Evolutionary conservation across 2,797 vertebrate genomes (phyloP).

Genomic region (Clarias platycephalus): DNA sequence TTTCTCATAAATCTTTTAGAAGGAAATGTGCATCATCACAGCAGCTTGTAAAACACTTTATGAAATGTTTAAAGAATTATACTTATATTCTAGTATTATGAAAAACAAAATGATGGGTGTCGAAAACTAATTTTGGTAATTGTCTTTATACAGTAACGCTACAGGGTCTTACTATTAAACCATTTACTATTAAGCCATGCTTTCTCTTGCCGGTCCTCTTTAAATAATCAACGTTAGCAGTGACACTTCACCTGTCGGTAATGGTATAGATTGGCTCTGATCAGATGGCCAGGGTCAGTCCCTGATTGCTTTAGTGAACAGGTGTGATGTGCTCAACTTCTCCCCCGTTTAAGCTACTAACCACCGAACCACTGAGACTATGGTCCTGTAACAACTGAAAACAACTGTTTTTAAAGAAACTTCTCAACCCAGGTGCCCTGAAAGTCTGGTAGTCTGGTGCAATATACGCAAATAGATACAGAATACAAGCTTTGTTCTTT

Average conservation of each 20-base stretch:
- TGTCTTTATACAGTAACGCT: slow-evolving; percentile 56
- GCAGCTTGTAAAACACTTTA: slow-evolving; percentile 32
- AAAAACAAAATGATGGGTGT: slow-evolving; percentile 13
- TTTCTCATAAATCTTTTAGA: slow-evolving; percentile 33
- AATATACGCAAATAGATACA: slow-evolving; percentile 43
- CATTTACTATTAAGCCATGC: slow-evolving; percentile 68
- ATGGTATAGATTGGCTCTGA: slow-evolving; percentile 9
- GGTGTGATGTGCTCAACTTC: neutral
- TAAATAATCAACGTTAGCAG: slow-evolving; percentile 18
- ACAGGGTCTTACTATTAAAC: slow-evolving; percentile 61
- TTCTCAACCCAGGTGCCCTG: slow-evolving; percentile 10
- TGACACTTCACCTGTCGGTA: slow-evolving; percentile 13
- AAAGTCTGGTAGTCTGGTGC: slow-evolving; percentile 29
- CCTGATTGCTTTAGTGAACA: slow-evolving; percentile 11
- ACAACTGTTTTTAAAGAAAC: slow-evolving; percentile 10
- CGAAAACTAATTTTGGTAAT: slow-evolving; percentile 39
- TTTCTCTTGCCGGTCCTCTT: slow-evolving; percentile 53
- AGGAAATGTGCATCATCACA: slow-evolving; percentile 29
- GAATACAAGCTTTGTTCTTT: slow-evolving; percentile 17
- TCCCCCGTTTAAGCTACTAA: slow-evolving; percentile 14
- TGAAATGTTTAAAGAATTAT: slow-evolving; percentile 35
- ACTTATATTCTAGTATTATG: slow-evolving; percentile 24
- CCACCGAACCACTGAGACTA: slow-evolving; percentile 14
- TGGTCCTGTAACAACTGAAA: neutral
- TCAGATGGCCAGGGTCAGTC: slow-evolving; percentile 38